Conservation (phyloP, 2,888 invertebrate species). For the Coelogynopora nodosa region DNA sequence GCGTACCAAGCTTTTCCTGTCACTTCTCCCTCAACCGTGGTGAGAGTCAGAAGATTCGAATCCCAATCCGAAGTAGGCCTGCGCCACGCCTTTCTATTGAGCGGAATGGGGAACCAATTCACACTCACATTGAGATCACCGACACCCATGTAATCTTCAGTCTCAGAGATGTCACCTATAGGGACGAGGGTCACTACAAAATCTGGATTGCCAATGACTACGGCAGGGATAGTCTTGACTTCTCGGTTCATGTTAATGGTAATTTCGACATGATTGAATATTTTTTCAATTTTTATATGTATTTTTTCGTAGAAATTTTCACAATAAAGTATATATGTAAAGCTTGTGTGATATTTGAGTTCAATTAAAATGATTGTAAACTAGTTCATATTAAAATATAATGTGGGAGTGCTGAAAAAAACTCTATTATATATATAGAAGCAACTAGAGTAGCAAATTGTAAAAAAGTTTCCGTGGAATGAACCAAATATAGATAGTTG, state of each 20-base stretch:
- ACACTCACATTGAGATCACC: neutral
- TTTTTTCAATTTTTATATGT: neutral
- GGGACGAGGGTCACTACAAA: neutral
- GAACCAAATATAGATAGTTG: no score
- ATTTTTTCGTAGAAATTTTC: no score
- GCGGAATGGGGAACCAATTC: neutral
- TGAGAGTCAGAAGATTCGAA: constrained; percentile 61
- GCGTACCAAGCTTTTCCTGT: neutral
- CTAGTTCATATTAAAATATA: no score
- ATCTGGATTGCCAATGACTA: constrained; percentile 4
- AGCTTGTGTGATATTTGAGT: no score
- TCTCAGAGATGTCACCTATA: neutral
- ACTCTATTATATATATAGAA: no score
- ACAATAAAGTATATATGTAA: no score
- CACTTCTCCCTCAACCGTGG: constrained; percentile 52
- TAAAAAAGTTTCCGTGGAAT: no score
- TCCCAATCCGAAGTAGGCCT: constrained; percentile 64
- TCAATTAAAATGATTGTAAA: no score
- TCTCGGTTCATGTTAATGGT: neutral
- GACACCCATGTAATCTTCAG: neutral
- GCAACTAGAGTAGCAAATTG: no score
- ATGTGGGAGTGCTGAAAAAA: no score
- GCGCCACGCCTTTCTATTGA: constrained; percentile 68
- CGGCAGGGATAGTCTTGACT: neutral
- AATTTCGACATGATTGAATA: neutral